A percentile compares a stretch with the other conserved stretches of the same genome.
Conservation (phyloP, 2,888 invertebrate genomes). For the Brachynemurus nebulosus region DNA sequence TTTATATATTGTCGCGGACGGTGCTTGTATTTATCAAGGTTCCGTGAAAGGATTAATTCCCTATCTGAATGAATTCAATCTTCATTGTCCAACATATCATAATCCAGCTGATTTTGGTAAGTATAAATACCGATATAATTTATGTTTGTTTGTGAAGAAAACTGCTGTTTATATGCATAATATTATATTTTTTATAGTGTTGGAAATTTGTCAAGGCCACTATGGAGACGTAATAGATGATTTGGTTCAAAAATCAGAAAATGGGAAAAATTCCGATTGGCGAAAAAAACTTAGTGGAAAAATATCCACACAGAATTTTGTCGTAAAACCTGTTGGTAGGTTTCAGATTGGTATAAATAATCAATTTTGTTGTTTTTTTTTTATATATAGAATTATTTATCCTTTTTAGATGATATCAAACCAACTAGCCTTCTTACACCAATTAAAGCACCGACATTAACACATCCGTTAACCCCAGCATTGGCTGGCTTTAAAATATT, state of each 20-base stretch:
- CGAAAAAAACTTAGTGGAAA: no score
- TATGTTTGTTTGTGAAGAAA: not conserved
- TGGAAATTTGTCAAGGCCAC: slow-evolving; percentile 71
- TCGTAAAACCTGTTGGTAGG: no score
- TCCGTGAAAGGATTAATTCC: slow-evolving; percentile 60
- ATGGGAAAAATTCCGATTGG: slow-evolving; percentile 45
- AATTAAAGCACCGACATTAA: slow-evolving; percentile 32
- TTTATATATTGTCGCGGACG: slow-evolving; percentile 68
- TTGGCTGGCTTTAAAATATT: no score
- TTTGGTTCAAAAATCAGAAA: slow-evolving; percentile 44
- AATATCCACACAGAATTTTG: no score
- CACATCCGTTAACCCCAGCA: slow-evolving; percentile 19
- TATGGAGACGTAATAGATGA: slow-evolving; percentile 45
- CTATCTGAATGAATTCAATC: slow-evolving; percentile 53
- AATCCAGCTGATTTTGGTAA: slow-evolving; percentile 85
- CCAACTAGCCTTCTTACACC: slow-evolving; percentile 37
- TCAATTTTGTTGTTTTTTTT: no score
- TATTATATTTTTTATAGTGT: slow-evolving; percentile 40
- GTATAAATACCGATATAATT: slow-evolving; percentile 24
- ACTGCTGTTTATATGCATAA: no score
- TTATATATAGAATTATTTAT: no score
- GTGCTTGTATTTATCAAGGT: slow-evolving; percentile 69
- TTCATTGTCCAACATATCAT: slow-evolving; percentile 75
- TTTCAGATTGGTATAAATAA: no score
- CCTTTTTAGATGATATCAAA: slow-evolving; percentile 36